Conservation (phyloP, 1,140 invertebrate species). For the Wasmannia auropunctata region DNA sequence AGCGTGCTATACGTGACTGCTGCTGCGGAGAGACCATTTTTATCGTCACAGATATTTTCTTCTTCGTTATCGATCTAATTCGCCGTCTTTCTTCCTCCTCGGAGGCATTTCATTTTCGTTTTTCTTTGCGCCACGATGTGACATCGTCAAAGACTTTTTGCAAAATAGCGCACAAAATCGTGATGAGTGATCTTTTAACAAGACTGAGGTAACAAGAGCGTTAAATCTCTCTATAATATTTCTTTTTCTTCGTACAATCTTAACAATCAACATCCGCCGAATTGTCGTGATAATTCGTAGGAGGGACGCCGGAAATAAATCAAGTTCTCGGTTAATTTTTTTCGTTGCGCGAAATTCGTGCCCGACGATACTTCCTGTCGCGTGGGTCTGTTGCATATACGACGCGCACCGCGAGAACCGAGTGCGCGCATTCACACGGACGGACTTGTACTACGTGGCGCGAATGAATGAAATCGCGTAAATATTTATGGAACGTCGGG, state of each 20-base stretch:
- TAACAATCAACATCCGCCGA: not conserved
- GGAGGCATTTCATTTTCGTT: not conserved
- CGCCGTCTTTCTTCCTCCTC: too few species aligned
- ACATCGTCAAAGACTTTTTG: not conserved
- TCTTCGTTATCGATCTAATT: not conserved
- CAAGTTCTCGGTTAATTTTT: conserved; percentile 23
- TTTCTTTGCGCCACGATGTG: not conserved
- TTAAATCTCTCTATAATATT: not conserved
- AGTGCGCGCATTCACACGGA: conserved; percentile 66
- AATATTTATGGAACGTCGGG: conserved; percentile 78
- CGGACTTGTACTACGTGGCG: conserved; percentile 67
- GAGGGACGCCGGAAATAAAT: not conserved
- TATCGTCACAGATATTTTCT: conserved; percentile 27
- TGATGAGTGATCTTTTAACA: not conserved
- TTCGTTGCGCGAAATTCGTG: conserved; percentile 14
- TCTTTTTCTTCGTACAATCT: not conserved
- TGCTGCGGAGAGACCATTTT: conserved; percentile 36
- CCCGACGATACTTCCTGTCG: conserved; percentile 69
- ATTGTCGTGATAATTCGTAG: not conserved
- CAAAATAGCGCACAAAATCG: not conserved
- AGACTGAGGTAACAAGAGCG: not conserved
- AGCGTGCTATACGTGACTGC: conserved; percentile 14
- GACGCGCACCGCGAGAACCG: conserved; percentile 52
- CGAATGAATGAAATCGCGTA: conserved; percentile 78
- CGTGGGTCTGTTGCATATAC: conserved; percentile 68